Conservation (phyloP, 2,113 vertebrate genomes). For the Tringa solitaria region DNA sequence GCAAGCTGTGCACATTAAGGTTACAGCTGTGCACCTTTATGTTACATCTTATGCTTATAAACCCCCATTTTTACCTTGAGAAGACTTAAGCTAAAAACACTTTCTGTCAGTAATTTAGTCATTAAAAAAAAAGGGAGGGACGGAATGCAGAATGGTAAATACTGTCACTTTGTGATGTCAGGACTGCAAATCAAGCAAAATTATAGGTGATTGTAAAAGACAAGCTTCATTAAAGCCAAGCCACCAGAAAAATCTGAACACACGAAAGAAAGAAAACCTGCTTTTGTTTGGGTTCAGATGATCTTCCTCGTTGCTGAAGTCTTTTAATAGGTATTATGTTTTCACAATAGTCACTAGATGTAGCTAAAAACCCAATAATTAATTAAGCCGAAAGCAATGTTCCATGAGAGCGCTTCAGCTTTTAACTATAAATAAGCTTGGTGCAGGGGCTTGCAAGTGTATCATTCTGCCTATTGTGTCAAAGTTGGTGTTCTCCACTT, state of each 20-base stretch:
- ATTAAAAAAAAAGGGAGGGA: neutral
- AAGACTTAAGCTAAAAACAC: neutral
- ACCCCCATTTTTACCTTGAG: neutral
- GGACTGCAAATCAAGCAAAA: neutral
- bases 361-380: neutral
- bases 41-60: neutral
- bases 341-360: neutral
- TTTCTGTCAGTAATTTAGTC: neutral
- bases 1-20: neutral
- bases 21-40: neutral
- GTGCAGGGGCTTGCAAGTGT: neutral
- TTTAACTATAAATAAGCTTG: neutral
- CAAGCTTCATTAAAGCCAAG: neutral
- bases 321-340: neutral
- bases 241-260: neutral
- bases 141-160: neutral
- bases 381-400: neutral
- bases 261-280: neutral
- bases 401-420: neutral
- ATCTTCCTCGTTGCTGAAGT: neutral
- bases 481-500: neutral
- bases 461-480: neutral
- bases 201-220: neutral
- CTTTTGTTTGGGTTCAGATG: neutral
- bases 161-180: neutral